Percentiles rank a stretch among this genome's conserved stretches.
Evolutionary conservation across 2,888 invertebrate genomes (phyloP).

Genomic region (Andrena flavipes): DNA sequence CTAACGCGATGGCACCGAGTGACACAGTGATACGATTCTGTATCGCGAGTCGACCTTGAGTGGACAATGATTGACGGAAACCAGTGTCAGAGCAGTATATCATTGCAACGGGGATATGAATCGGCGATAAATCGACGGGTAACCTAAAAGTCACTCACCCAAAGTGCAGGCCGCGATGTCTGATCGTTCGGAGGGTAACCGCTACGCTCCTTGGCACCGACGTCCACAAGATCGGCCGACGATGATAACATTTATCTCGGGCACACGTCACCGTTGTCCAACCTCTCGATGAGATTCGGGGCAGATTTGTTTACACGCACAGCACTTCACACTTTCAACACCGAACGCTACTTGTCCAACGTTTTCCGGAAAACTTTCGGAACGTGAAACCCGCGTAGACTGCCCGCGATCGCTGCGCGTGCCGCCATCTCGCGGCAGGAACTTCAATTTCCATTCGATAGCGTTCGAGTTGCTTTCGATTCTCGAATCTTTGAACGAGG

Average conservation of each 20-base stretch:
- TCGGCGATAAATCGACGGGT: background rate
- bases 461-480: background rate
- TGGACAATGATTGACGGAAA: background rate
- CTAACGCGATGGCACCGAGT: background rate
- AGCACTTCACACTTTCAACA: conserved; percentile 31
- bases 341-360: conserved; percentile 26
- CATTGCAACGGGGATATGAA: background rate
- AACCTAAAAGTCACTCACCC: conserved; percentile 59
- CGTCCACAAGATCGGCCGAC: conserved; percentile 11
- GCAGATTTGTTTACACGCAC: conserved; percentile 46
- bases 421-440: conserved; percentile 7
- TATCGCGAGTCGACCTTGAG: background rate
- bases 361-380: background rate
- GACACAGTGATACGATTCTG: background rate
- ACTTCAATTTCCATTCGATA: background rate
- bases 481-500: background rate
- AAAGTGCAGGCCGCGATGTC: conserved; percentile 14
- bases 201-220: conserved; percentile 17
- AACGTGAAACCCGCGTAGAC: conserved; percentile 13
- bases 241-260: conserved; percentile 32
- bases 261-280: conserved; percentile 33
- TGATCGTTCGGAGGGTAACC: conserved; percentile 27
- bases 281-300: conserved; percentile 26
- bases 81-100: background rate
- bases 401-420: background rate